Base-by-base conservation (phyloP, 2,113 vertebrate genomes). In the Epinephelus moara region DNA sequence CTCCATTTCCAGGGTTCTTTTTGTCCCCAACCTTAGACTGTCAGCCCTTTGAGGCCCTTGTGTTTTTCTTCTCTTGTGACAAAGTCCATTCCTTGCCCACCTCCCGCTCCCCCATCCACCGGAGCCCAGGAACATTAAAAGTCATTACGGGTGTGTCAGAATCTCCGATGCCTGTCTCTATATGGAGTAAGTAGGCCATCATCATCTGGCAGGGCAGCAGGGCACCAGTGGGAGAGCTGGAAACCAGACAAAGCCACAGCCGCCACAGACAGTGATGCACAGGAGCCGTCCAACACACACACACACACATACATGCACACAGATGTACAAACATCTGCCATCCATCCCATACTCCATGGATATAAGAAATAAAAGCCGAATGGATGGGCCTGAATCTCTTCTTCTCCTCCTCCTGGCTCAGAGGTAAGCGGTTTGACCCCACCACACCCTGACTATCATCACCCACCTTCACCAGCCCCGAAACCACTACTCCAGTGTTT, bases 371-470 rank as follows among this genome's bases (percentile, higher is more conserved):
- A 70, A 67, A 21, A 56, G 60, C 49, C 49, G n/a, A 55, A 42
- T 25, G 64, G 33, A 80, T 9, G 50, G 47, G n/a, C 30, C 62
- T 67, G 60, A 86, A 66, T 82, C 9, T 37, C 60, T 80, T 87
- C 69, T 66, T 75, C 69, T 55, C 25, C 25, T 67, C 47, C 63
- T 82, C 73, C 68, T 69, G 53, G 84, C 68, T 89, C 53, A 59
- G 84, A 89, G 75, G 21, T 78, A 84, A 88, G 88, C 3, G 59
- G 80, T 92, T 69, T 85, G 85, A 93, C 90, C 78, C 75, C 67
- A 78, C 82, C 84, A 78, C 87, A 75, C 81, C 80, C 87, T 14
- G 47, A 45, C 74, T 80, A 85, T 92, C 91, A 91, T 82, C 81
- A 86, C 82, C 82, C 80, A 88, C 81, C 81, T 81, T 69, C 82